phyloP scores from a whole-genome alignment of 2,113 vertebrate species.

The Perognathus longimembris region DNA sequence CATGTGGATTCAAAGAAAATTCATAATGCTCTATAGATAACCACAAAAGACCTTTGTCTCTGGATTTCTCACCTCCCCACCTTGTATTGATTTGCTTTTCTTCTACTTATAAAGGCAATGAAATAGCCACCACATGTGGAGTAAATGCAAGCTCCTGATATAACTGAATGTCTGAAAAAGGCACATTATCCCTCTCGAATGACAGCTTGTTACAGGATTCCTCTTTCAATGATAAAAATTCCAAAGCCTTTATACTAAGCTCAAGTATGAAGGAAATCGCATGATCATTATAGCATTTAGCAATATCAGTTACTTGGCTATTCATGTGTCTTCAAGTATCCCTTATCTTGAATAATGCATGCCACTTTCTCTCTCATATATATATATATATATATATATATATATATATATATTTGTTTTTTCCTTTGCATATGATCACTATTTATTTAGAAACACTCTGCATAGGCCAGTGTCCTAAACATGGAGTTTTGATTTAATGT shows the following conservation, averaged over 20 bases:
- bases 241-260: neutral
- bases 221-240: constrained; percentile 7
- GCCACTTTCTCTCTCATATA: constrained; percentile 2
- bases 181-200: neutral
- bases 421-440: constrained; percentile 35
- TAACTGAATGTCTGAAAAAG: constrained; percentile 15
- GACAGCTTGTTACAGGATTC: constrained; percentile 28
- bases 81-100: constrained; percentile 59
- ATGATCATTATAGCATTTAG: neutral
- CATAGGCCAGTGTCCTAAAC: neutral
- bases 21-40: constrained; percentile 26
- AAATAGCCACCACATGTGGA: neutral
- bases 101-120: constrained; percentile 55
- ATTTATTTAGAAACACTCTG: constrained; percentile 30
- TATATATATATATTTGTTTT: constrained; percentile 23
- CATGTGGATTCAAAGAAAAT: constrained; percentile 52
- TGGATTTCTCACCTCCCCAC: constrained; percentile 26
- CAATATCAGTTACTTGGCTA: neutral
- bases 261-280: neutral
- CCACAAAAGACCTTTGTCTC: constrained; percentile 38
- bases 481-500: neutral
- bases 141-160: constrained; percentile 40
- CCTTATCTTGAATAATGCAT: constrained; percentile 61
- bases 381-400: constrained; percentile 35
- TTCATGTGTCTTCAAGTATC: constrained; percentile 22